Conservation (phyloP, 2,888 invertebrate species). For the Incurvaria masculella region DNA sequence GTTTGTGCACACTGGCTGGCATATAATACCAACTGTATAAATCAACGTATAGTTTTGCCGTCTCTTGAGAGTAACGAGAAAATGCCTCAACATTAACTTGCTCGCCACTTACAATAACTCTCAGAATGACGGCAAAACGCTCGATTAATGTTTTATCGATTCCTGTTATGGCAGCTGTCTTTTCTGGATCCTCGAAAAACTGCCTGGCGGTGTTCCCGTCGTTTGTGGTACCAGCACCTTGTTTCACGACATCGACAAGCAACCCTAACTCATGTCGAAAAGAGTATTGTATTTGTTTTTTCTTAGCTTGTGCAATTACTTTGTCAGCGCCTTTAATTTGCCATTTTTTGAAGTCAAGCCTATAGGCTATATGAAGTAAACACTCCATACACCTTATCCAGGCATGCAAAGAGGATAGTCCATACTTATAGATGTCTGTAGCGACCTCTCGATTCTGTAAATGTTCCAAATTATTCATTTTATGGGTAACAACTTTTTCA, state of each 20-base stretch:
- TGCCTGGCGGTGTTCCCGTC: constrained; percentile 13
- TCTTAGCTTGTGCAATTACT: constrained; percentile 9
- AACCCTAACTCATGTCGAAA: constrained; percentile 11
- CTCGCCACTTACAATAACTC: not conserved
- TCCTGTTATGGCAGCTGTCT: constrained; percentile 7
- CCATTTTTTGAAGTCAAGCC: constrained; percentile 14
- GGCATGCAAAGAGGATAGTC: constrained; percentile 17
- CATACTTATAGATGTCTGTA: constrained; percentile 13
- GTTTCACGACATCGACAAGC: constrained; percentile 10
- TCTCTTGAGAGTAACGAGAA: not conserved
- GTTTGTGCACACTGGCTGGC: constrained; percentile 3
- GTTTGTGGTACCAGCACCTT: constrained; percentile 10
- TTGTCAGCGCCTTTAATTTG: constrained; percentile 15
- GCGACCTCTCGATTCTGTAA: constrained; percentile 12
- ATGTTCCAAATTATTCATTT: constrained; percentile 15
- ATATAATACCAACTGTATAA: not conserved
- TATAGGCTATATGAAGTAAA: constrained; percentile 15
- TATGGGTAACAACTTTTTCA: constrained; percentile 1
- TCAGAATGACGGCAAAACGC: not conserved
- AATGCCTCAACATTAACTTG: no score
- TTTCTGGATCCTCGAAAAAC: constrained; percentile 10
- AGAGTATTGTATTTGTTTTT: constrained; percentile 12
- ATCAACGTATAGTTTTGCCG: not conserved
- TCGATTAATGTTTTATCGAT: not conserved
- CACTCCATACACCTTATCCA: constrained; percentile 21